These are phyloP conservation scores for Margarornis squamiger DNA, from an alignment of 2,797 vertebrate genomes.

Conservation along the genomic window DNA sequence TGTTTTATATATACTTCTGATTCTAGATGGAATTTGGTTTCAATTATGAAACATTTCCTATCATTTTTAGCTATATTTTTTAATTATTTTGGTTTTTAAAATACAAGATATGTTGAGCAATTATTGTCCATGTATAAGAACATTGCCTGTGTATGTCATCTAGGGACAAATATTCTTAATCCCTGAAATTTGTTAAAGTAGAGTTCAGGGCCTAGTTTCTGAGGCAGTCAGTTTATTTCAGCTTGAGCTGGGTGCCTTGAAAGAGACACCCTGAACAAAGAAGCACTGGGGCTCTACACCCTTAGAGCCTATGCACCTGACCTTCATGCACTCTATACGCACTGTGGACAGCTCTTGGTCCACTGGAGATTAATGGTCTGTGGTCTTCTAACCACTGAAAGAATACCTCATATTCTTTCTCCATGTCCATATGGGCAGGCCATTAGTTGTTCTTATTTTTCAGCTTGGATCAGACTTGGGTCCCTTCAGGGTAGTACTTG, in stretches of 20 bases:
- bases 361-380: accelerated
- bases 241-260: not conserved
- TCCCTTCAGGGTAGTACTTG: not conserved
- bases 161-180: not conserved
- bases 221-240: too few relatives aligned
- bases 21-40: not conserved
- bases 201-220: accelerated
- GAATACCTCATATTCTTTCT: not conserved
- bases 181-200: not conserved
- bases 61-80: not conserved
- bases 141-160: not conserved
- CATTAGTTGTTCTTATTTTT: not conserved
- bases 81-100: not conserved
- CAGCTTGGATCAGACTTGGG: not conserved
- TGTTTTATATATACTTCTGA: not conserved
- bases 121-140: not conserved
- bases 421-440: not conserved
- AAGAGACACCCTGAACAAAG: not conserved
- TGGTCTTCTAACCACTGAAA: not conserved
- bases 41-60: not conserved
- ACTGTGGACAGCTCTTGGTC: too few relatives aligned
- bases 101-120: not conserved
- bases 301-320: too few relatives aligned
- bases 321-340: accelerated
- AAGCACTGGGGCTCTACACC: accelerated